These are phyloP conservation scores for Otis tarda DNA, from an alignment of 2,113 vertebrate species.

Conservation along the genomic window DNA sequence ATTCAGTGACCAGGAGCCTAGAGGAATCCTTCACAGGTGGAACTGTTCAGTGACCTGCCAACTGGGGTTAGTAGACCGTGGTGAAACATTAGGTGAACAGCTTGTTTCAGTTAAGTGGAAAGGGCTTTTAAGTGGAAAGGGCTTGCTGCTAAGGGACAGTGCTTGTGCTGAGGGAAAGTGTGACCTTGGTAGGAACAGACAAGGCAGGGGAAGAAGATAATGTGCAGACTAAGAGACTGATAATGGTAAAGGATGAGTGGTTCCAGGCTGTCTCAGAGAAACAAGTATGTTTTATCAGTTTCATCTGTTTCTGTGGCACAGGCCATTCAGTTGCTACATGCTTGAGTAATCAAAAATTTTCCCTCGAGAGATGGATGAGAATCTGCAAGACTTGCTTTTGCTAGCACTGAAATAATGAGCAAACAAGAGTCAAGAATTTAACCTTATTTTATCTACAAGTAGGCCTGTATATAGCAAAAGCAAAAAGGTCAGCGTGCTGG, in stretches of 20 bases:
- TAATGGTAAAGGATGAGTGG: neutral
- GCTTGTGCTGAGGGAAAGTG: neutral
- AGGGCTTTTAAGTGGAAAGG: neutral
- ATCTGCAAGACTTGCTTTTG: neutral
- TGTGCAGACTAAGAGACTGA: neutral
- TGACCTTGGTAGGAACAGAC: neutral
- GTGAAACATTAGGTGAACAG: neutral
- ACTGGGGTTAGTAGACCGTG: neutral
- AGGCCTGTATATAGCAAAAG: neutral
- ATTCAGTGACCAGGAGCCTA: neutral
- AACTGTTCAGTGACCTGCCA: neutral
- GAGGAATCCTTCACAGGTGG: neutral
- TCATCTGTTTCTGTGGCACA: neutral
- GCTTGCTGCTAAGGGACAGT: neutral
- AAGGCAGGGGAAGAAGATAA: neutral
- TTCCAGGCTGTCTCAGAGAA: neutral
- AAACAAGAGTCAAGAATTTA: neutral
- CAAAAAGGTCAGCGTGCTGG: neutral
- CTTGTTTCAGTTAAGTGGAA: neutral
- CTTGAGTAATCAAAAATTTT: neutral
- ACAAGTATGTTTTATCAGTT: neutral
- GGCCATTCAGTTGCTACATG: neutral
- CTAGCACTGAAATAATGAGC: neutral
- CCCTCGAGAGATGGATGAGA: neutral
- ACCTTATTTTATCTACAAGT: neutral